Base-by-base conservation (phyloP, 2,888 invertebrate species). In the Drosophila crucigera region DNA sequence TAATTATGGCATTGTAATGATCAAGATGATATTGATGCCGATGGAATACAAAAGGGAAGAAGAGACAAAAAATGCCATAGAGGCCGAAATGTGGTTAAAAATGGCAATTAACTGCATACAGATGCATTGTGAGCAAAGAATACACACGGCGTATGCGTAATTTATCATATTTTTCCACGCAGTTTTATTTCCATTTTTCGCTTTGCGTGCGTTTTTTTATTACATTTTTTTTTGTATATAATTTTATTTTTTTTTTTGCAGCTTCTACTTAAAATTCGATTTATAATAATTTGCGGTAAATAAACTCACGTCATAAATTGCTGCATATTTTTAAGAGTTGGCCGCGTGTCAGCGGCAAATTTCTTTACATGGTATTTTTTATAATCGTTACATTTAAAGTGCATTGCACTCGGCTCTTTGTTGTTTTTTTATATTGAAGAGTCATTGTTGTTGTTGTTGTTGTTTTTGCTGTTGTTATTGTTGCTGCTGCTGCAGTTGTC, bases 241-340 rank as follows among this genome's bases (percentile, higher is more conserved):
- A 25, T 25, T 25, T n/a, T n/a, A n/a, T n/a, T 3, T 66, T 16
- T 58, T 28, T 62, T 47, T 55, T 50, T 73, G 2, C 22, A 25
- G 59, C 56, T 71, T 70, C 62, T 83, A 80, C 86, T 89, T 90
- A 83, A 86, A 85, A 90, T 80, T 90, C 90, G 85, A 86, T 86
- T 85, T 90, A 86, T 86, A 86, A 90, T 78, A 86, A 86, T 90
- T 90, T 90, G 89, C 83, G 90, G 84, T 78, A 90, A 90, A 86
- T 86, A 86, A 90, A 89, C 81, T 85, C 89, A 65, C 71, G 62
- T 69, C 76, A 83, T 90, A 88, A 90, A 89, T 80, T 80, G 72
- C 60, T 74, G 76, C 71, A 72, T 75, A 72, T 66, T 81, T 88
- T 82, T 47, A 54, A 76, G 69, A 64, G 71, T 49, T 59, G 59